phyloP scores from a whole-genome alignment of 2,797 vertebrate genomes.

The Vireo griseus region DNA sequence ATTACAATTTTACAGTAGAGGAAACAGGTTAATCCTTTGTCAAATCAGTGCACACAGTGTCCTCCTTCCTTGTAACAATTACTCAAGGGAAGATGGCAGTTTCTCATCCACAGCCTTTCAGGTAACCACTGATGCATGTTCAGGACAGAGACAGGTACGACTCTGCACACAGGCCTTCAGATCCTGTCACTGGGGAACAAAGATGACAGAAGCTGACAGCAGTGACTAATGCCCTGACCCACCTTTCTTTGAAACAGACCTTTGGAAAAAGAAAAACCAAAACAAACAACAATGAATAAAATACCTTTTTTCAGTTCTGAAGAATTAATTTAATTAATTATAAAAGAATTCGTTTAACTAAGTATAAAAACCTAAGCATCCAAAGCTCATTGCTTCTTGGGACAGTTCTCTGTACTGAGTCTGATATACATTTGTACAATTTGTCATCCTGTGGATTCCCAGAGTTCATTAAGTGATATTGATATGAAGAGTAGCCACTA shows the following conservation, averaged over 20 bases:
- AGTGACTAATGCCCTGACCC: constrained; percentile 1
- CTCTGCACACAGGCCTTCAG: background rate
- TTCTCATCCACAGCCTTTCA: constrained; percentile 61
- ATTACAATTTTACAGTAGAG: constrained; percentile 59
- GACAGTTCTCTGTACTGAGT: background rate
- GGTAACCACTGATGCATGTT: constrained; percentile 52
- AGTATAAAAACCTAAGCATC: background rate
- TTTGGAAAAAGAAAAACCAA: background rate
- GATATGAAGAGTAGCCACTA: background rate
- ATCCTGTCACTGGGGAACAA: background rate
- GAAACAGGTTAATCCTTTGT: constrained; percentile 67
- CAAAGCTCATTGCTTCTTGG: background rate
- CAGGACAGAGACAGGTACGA: constrained; percentile 2
- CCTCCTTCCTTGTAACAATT: constrained; percentile 66
- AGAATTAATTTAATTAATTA: background rate
- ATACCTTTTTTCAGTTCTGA: background rate
- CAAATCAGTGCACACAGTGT: constrained; percentile 37
- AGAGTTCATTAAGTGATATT: background rate
- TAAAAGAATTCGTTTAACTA: background rate
- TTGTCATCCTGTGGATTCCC: background rate
- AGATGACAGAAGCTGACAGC: constrained; percentile 16
- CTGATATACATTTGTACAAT: background rate
- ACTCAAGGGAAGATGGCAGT: constrained; percentile 45
- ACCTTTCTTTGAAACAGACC: background rate
- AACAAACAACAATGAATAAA: background rate